Conservation (phyloP, 1,140 invertebrate genomes). For the Penaeus indicus region DNA sequence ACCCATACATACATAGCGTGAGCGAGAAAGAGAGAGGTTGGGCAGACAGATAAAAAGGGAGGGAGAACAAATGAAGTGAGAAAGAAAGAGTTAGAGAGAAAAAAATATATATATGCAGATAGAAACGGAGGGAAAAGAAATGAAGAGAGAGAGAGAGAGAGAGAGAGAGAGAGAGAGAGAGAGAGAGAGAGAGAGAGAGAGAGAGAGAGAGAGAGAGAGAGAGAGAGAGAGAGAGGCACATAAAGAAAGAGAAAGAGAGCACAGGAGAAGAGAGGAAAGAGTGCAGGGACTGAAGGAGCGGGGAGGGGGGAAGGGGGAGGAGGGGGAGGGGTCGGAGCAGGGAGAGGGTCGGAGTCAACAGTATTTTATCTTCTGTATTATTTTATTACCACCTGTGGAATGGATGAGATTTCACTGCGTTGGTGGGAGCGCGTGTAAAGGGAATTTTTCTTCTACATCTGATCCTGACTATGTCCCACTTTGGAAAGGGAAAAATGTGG, state of each 20-base stretch:
- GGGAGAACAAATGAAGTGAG: too few species aligned
- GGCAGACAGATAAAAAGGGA: too few species aligned
- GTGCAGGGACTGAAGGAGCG: neutral
- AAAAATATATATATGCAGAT: too few species aligned
- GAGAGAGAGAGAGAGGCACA: too few species aligned
- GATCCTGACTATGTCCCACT: too few species aligned
- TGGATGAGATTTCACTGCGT: slow-evolving; percentile 35
- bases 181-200: too few species aligned
- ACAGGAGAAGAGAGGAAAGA: neutral
- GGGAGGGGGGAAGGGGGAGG: neutral
- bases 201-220: too few species aligned
- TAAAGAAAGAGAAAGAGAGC: too few species aligned
- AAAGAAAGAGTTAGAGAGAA: neutral
- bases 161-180: too few species aligned
- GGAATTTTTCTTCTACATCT: too few species aligned
- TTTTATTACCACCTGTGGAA: slow-evolving; percentile 57
- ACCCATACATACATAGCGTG: neutral
- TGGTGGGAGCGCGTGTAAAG: neutral
- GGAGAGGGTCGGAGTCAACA: slow-evolving; percentile 40
- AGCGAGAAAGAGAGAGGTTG: slow-evolving; percentile 2
- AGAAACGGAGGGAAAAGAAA: neutral
- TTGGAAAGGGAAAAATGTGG: too few species aligned
- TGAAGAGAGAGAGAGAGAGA: too few species aligned
- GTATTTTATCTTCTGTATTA: slow-evolving; percentile 50
- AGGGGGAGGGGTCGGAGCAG: neutral